Conservation (phyloP, 2,888 invertebrate genomes). For the Tenthredo distinguenda region DNA sequence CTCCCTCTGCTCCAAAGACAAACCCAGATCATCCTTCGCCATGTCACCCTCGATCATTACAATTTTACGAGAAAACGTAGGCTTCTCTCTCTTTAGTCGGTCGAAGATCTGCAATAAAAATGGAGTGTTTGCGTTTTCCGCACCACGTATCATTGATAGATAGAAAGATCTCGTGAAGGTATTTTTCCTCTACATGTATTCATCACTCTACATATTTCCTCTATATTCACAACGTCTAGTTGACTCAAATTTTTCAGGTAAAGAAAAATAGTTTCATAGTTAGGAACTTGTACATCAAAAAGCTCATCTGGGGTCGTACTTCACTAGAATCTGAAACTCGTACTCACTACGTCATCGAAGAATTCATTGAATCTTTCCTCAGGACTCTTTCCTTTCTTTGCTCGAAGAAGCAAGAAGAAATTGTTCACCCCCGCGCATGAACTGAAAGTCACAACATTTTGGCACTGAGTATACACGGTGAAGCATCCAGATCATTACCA, state of each 20-base stretch:
- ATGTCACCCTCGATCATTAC: constrained; percentile 81
- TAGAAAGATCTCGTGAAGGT: neutral
- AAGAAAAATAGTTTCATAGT: neutral
- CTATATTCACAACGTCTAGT: constrained; percentile 83
- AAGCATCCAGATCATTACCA: neutral
- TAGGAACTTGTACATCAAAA: neutral
- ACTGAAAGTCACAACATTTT: constrained; percentile 61
- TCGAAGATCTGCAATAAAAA: constrained; percentile 79
- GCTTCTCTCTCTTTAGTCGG: constrained; percentile 77
- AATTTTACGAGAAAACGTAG: constrained; percentile 80
- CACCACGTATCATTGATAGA: neutral
- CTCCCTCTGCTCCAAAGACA: constrained; percentile 79
- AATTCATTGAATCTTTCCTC: constrained; percentile 71
- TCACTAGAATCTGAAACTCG: neutral
- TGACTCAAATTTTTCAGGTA: constrained; percentile 45
- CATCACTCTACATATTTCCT: neutral
- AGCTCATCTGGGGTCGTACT: neutral
- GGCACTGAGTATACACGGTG: neutral
- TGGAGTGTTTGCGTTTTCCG: neutral
- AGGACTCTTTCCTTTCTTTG: constrained; percentile 73
- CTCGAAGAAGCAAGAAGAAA: constrained; percentile 73
- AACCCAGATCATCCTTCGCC: constrained; percentile 78
- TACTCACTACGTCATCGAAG: constrained; percentile 73
- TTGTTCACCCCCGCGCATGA: constrained; percentile 71
- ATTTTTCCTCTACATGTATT: neutral